Conservation (phyloP, 2,888 invertebrate species). For the Lydus trimaculatus region DNA sequence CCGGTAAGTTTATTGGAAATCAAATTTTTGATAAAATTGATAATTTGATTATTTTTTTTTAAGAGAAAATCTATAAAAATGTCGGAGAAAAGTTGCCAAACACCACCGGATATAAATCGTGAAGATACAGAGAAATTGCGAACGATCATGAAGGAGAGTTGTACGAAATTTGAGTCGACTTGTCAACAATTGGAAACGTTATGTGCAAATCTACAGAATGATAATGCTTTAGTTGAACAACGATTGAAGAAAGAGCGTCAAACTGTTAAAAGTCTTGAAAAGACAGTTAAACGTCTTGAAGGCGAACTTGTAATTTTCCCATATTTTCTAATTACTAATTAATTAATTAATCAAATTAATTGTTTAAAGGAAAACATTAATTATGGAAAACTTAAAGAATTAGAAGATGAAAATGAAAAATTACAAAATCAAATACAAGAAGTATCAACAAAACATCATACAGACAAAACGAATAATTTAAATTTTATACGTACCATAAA, state of each 20-base stretch:
- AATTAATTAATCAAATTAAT: background rate
- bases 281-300: constrained; percentile 51
- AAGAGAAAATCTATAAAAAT: constrained; percentile 4
- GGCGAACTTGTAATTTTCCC: constrained; percentile 44
- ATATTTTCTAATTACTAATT: constrained; percentile 5
- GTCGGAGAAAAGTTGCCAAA: constrained; percentile 42
- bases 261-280: constrained; percentile 44
- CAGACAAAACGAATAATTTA: constrained; percentile 31
- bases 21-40: background rate
- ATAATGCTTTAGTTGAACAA: constrained; percentile 53
- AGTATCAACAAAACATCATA: constrained; percentile 15
- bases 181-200: constrained; percentile 56
- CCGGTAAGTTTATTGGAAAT: constrained; percentile 30
- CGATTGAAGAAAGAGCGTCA: constrained; percentile 50
- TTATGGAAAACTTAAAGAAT: constrained; percentile 33
- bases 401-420: constrained; percentile 43
- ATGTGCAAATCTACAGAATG: constrained; percentile 52
- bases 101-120: constrained; percentile 44
- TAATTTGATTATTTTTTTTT: no score
- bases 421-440: constrained; percentile 16
- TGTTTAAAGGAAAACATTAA: constrained; percentile 36
- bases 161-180: constrained; percentile 54
- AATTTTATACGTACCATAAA: constrained; percentile 48
- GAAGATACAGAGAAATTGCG: constrained; percentile 52
- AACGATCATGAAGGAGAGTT: constrained; percentile 54